phyloP scores from a whole-genome alignment of 2,888 invertebrate genomes.

The Drosophila gaucha region DNA sequence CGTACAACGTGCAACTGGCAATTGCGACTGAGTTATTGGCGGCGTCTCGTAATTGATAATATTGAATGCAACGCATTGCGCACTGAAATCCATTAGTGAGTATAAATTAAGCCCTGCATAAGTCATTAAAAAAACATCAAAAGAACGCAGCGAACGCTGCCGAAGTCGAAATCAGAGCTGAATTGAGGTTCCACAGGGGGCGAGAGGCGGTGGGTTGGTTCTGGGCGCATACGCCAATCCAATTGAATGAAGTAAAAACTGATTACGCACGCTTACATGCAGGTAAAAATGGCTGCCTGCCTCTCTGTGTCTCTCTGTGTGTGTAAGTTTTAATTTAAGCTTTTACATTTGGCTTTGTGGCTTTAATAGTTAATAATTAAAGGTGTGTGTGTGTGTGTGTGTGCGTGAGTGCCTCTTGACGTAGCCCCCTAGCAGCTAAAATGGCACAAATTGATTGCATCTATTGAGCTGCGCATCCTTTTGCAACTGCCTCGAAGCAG shows the following conservation, averaged over 20 bases:
- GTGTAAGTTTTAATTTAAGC: constrained; percentile 65
- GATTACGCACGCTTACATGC: constrained; percentile 43
- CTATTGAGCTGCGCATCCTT: too few relatives aligned
- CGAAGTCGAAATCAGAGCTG: constrained; percentile 25
- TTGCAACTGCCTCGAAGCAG: too few relatives aligned
- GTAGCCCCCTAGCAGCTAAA: too few relatives aligned
- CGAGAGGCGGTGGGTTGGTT: background rate
- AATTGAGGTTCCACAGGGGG: background rate
- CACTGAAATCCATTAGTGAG: constrained; percentile 75
- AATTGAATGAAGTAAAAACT: constrained; percentile 58
- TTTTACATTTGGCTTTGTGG: constrained; percentile 77
- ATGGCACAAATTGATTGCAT: too few relatives aligned
- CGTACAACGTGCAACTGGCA: background rate
- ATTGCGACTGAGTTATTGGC: constrained; percentile 36
- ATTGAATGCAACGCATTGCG: constrained; percentile 58
- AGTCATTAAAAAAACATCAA: constrained; percentile 67
- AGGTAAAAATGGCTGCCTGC: constrained; percentile 18
- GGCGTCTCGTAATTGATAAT: constrained; percentile 70
- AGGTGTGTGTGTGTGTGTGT: constrained; percentile 18
- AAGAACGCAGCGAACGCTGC: constrained; percentile 6
- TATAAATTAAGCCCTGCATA: constrained; percentile 75
- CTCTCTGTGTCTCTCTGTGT: background rate
- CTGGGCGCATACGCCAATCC: constrained; percentile 16
- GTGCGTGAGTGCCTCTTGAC: background rate
- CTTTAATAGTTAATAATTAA: constrained; percentile 72